Base-by-base conservation (phyloP, 2,888 invertebrate species). In the Germaria angustata region DNA sequence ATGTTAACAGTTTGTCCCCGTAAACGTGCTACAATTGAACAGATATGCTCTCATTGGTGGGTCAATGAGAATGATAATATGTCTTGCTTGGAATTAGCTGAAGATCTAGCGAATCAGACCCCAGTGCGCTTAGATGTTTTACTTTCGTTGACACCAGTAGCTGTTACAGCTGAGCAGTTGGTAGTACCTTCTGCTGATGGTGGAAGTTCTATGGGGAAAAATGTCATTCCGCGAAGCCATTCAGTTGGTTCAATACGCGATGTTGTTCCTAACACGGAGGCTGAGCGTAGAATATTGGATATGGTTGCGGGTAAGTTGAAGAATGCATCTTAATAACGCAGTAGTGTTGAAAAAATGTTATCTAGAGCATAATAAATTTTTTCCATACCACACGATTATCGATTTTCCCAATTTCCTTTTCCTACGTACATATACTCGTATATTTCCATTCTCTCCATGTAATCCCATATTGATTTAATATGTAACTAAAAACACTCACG, bases 11-110 rank as follows among this genome's bases (percentile, higher is more conserved):
- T 99, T 49, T 96, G 96, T 88, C 97, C 99, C 0, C 93, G 94
- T 59, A 94, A 96, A 88, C 93, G 99, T 85, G 98, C 98, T 8
- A 96, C 96, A 87, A 97, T 99, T 85, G 96, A 96, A 83, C 97
- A 97, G 90, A 98, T 99, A 84, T 98, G 99, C 89, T 94, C 95
- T 53, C 97, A 99, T 92, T 96, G 97, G 96, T 99, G 99, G 99
- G 96, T 99, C 81, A 99, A 99, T 90, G 94, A 94, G 86, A 95
- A 95, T 0, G 96, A 96, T 88, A 94, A 94, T 84, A 94, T 95
- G 39, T 95, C 95, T 51, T 97, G 98, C 90, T 92, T 97, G 81
- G 95, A 96, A 85, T 93, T 96, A 87, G 96, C 98, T 0, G 97
- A 97, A 90, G 95, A 96, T 86, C 91, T 98, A 84, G 97, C 98